phyloP scores from a whole-genome alignment of 1,140 invertebrate species.

The Colletes gigas region DNA sequence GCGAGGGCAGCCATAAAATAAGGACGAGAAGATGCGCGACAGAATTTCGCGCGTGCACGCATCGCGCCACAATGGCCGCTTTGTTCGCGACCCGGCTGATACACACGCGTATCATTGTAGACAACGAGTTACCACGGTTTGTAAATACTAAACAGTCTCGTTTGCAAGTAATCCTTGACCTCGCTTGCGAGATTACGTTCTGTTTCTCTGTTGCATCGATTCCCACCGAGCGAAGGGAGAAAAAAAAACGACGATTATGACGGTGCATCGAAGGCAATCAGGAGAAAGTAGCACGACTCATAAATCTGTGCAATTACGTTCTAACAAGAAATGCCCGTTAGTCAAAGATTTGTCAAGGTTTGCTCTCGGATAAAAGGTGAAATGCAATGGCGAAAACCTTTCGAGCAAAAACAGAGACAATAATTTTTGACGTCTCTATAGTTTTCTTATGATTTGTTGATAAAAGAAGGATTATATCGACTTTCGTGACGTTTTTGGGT shows the following conservation, averaged over 20 bases:
- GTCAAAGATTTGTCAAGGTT: too few species aligned
- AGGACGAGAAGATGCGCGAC: slow-evolving; percentile 15
- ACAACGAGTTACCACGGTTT: slow-evolving; percentile 32
- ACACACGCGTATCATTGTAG: slow-evolving; percentile 12
- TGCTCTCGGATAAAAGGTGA: too few species aligned
- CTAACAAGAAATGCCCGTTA: too few species aligned
- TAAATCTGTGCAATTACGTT: not conserved
- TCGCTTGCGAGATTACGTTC: slow-evolving; percentile 13
- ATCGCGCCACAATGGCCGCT: slow-evolving; percentile 54
- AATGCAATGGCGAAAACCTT: too few species aligned
- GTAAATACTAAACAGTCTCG: slow-evolving; percentile 38
- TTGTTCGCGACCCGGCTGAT: slow-evolving; percentile 43
- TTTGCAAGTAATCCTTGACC: slow-evolving; percentile 50
- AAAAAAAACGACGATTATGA: not conserved
- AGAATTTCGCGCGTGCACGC: slow-evolving; percentile 29
- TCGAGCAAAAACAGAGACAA: too few species aligned
- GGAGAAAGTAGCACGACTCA: not conserved
- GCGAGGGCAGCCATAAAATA: not conserved
- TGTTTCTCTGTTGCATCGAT: not conserved
- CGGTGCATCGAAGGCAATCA: not conserved
- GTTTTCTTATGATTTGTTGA: too few species aligned
- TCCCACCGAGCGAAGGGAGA: not conserved
- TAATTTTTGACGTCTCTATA: too few species aligned
- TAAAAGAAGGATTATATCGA: too few species aligned
- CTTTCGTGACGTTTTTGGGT: too few species aligned